Evolutionary conservation across 1,140 invertebrate genomes (phyloP), one percentile per base, ranked within the genome.

Genomic region (Harlomillsia oculata): DNA sequence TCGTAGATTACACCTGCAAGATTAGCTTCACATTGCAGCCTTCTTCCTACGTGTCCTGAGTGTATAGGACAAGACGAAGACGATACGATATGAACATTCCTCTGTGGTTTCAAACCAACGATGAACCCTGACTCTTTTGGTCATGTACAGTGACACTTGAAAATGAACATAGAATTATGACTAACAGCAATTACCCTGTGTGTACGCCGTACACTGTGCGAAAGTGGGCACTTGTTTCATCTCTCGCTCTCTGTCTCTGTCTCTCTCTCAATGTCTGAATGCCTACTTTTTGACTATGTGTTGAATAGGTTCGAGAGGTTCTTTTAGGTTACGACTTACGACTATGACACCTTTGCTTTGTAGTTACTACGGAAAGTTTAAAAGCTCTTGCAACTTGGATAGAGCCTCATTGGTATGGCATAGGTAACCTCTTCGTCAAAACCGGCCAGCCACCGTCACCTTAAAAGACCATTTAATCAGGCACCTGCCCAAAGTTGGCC

Each of bases 381-480:
- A 6, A 16, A 39, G 21, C 18, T 21, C 11, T 41, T 3, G 13
- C 3, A 21, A 21, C 25, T 1, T 9, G 21, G 2, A 18, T 4
- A 14, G 8, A 21, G 25, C 8, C 39, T 14, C 20, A 32, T 48
- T 48, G 21, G 30, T 48, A 48, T n/a, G n/a, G n/a, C n/a, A n/a
- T n/a, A n/a, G n/a, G n/a, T n/a, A n/a, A n/a, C n/a, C n/a, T n/a
- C n/a, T n/a, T n/a, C n/a, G n/a, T n/a, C n/a, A n/a, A n/a, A n/a
- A n/a, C n/a, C n/a, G n/a, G n/a, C n/a, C n/a, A n/a, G n/a, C 45
- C 21, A 48, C 45, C 34, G 30, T 34, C 5, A 8, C 45, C 45
- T 32, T 48, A 48, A 48, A 48, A 32, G 45, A 48, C 9, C 29
- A 48, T 48, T 48, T 48, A 48, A 48, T 48, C 45, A 48, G 28